Percentiles rank a stretch among this genome's conserved stretches.
Conservation (phyloP, 2,113 vertebrate genomes). For the Penelope pileata region DNA sequence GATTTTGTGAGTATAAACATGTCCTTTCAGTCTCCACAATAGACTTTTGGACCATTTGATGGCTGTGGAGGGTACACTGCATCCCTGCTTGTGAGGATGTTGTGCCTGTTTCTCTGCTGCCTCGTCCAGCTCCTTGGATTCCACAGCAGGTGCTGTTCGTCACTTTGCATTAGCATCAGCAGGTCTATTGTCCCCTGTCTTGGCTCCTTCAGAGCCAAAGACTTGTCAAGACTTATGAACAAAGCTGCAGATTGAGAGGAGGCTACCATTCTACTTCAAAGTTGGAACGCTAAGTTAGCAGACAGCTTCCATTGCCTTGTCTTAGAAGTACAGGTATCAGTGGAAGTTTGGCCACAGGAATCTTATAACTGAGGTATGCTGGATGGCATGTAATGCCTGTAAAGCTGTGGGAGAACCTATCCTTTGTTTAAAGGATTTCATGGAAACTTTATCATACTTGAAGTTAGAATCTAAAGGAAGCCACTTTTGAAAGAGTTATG, state of each 20-base stretch:
- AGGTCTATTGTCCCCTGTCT: neutral
- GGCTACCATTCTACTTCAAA: neutral
- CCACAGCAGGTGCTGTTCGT: accelerated
- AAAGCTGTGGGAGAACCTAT: neutral
- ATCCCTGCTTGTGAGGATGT: neutral
- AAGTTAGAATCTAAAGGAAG: neutral
- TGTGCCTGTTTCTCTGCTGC: neutral
- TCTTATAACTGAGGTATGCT: neutral
- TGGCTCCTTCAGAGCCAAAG: neutral
- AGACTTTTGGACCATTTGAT: neutral
- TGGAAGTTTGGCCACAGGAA: neutral
- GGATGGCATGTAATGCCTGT: neutral
- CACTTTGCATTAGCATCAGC: neutral
- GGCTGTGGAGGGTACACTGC: neutral
- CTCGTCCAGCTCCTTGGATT: neutral
- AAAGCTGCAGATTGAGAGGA: neutral
- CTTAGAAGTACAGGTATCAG: neutral
- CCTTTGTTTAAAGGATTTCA: neutral
- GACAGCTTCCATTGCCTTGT: neutral
- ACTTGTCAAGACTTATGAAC: neutral
- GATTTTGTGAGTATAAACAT: neutral
- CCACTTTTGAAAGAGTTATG: neutral
- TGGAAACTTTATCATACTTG: neutral
- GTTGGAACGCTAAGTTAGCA: neutral
- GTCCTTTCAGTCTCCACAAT: neutral